Evolutionary conservation across 2,113 vertebrate species (phyloP).

Genomic region (Sminthopsis crassicaudata): DNA sequence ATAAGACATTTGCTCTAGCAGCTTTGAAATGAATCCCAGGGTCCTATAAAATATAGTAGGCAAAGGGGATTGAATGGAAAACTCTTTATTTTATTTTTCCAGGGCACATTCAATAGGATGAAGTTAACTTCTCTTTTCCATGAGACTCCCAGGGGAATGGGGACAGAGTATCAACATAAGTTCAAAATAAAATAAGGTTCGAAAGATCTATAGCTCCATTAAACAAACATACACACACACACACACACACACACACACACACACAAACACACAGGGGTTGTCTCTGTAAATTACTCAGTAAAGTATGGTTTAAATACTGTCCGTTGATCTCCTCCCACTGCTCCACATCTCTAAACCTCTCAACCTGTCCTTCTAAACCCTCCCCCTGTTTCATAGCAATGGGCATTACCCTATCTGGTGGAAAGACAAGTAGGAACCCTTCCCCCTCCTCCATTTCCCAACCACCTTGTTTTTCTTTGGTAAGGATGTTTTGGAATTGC

Average conservation of each 20-base stretch:
- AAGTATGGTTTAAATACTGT: fast-evolving
- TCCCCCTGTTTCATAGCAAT: background rate
- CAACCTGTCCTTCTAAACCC: background rate
- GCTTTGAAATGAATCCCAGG: slow-evolving; percentile 31
- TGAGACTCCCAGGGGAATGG: slow-evolving; percentile 1
- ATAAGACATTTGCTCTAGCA: background rate
- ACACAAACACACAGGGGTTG: background rate
- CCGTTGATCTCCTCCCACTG: background rate
- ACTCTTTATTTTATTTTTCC: slow-evolving; percentile 15
- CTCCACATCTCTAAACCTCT: background rate
- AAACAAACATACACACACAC: slow-evolving; percentile 18
- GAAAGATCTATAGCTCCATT: background rate
- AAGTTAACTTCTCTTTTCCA: background rate
- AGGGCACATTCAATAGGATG: background rate
- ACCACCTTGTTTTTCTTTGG: background rate
- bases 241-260: background rate
- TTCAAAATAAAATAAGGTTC: slow-evolving; percentile 6
- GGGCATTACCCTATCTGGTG: background rate
- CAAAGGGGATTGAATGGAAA: slow-evolving; percentile 11
- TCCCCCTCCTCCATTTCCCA: fast-evolving
- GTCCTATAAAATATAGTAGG: slow-evolving; percentile 15
- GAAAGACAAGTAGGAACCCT: background rate
- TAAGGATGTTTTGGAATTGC: background rate
- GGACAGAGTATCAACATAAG: background rate
- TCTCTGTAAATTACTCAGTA: background rate